Conservation (phyloP, 2,888 invertebrate species). For the Dione juno region DNA sequence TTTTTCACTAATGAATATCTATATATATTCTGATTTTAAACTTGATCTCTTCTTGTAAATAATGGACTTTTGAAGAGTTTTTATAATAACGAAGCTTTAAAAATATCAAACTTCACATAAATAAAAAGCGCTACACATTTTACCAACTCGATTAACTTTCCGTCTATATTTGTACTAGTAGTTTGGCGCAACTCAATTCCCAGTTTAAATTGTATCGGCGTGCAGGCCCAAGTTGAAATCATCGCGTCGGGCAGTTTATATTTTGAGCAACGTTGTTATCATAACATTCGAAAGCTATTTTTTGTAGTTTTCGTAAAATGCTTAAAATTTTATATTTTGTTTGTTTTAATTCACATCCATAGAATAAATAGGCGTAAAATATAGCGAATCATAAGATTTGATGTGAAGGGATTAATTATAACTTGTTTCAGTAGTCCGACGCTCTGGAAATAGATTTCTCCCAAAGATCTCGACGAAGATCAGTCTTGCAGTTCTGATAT, state of each 20-base stretch:
- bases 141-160: constrained; percentile 48
- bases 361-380: not conserved
- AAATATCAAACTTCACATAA: constrained; percentile 1
- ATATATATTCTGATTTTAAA: no score
- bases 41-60: no score
- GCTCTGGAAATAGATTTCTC: no score
- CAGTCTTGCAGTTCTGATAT: no score
- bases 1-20: no score
- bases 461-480: no score
- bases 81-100: not conserved
- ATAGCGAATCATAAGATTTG: no score
- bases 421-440: no score
- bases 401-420: no score
- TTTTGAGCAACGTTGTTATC: not conserved
- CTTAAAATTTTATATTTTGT: not conserved
- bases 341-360: not conserved
- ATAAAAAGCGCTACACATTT: constrained; percentile 2
- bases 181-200: constrained; percentile 15
- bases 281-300: constrained; percentile 19
- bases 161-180: constrained; percentile 3
- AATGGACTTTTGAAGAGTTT: no score
- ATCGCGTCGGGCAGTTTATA: constrained; percentile 13
- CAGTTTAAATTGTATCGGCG: constrained; percentile 27
- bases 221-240: constrained; percentile 24
- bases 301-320: not conserved